These are phyloP conservation scores for Sterna hirundo DNA, from an alignment of 2,113 vertebrate genomes.

Conservation along the genomic window DNA sequence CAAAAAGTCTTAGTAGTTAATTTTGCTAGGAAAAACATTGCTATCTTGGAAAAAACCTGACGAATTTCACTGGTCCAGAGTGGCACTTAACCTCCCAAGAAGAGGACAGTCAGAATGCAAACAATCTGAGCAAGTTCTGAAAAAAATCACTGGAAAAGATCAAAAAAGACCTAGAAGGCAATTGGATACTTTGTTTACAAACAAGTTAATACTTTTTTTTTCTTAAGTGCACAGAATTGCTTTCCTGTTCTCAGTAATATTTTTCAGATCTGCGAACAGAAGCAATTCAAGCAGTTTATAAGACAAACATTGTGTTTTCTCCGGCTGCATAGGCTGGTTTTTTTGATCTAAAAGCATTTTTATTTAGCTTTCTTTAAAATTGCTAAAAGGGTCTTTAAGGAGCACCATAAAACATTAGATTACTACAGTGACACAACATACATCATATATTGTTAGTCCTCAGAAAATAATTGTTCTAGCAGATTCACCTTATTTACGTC, in stretches of 20 bases:
- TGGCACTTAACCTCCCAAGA: neutral
- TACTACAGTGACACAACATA: neutral
- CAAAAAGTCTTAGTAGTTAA: neutral
- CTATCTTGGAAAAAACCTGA: neutral
- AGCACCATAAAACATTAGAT: neutral
- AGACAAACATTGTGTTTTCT: neutral
- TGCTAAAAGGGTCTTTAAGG: neutral
- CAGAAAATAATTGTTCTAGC: neutral
- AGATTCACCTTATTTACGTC: neutral
- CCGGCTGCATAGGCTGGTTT: neutral
- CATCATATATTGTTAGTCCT: neutral
- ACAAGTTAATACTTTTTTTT: neutral
- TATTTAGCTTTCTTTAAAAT: neutral
- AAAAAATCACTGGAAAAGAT: neutral
- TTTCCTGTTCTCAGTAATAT: neutral
- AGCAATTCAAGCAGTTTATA: neutral
- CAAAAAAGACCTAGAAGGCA: neutral
- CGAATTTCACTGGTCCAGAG: neutral
- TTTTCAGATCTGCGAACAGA: neutral
- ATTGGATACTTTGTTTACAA: neutral
- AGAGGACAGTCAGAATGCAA: neutral
- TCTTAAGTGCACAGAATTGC: neutral
- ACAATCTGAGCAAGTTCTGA: neutral
- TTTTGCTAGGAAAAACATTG: neutral
- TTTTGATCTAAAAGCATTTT: neutral